Evolutionary conservation across 2,797 vertebrate genomes (phyloP).

Genomic region (Pithecia hirsuta): DNA sequence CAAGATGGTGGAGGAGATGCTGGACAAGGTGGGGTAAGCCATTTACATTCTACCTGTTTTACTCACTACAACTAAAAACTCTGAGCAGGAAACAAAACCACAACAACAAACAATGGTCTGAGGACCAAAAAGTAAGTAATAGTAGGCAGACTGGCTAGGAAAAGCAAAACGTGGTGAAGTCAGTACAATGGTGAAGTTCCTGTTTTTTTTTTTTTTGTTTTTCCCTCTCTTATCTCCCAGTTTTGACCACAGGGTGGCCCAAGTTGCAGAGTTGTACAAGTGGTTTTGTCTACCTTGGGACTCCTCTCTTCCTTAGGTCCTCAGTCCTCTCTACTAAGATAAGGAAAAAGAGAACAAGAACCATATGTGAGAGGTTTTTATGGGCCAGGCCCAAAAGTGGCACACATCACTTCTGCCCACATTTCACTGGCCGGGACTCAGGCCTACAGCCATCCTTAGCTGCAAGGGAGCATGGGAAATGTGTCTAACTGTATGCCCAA

Average conservation of each 20-base stretch:
- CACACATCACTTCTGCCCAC: not conserved
- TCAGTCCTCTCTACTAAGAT: not conserved
- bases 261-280: not conserved
- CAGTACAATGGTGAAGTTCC: not conserved
- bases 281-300: not conserved
- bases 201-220: not conserved
- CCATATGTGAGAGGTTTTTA: not conserved
- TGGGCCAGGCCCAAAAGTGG: not conserved
- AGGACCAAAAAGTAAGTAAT: not conserved
- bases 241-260: not conserved
- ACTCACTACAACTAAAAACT: not conserved
- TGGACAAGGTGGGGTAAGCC: not conserved
- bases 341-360: not conserved
- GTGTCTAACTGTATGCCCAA: not conserved
- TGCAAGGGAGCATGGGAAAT: not conserved
- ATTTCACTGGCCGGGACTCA: not conserved
- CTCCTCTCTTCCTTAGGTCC: not conserved
- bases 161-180: slow-evolving; percentile 3
- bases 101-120: not conserved
- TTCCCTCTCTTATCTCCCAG: not conserved
- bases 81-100: not conserved
- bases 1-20: not conserved
- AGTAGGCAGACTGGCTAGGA: not conserved
- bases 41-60: not conserved
- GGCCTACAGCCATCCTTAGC: not conserved